Evolutionary conservation across 2,113 vertebrate genomes (phyloP).

Genomic region (Coturnix japonica): DNA sequence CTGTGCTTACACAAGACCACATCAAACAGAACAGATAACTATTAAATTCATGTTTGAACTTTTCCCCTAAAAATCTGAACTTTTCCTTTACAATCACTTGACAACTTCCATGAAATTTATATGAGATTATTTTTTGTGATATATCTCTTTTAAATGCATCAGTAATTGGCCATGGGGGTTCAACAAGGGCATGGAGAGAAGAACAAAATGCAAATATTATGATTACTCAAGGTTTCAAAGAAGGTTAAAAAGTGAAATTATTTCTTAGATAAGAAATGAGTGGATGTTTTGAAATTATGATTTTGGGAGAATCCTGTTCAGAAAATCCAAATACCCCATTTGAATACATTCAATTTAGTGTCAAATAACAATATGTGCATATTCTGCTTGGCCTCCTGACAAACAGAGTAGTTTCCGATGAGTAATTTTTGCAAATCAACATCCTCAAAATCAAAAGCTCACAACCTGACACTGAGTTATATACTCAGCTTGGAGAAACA

Average conservation of each 20-base stretch:
- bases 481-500: neutral
- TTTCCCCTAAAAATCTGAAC: neutral
- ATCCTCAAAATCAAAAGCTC: neutral
- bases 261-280: neutral
- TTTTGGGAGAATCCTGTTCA: neutral
- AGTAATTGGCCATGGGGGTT: neutral
- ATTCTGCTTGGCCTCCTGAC: neutral
- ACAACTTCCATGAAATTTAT: neutral
- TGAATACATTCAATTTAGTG: rapidly evolving
- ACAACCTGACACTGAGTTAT: neutral
- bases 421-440: neutral
- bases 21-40: neutral
- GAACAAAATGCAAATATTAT: neutral
- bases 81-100: neutral
- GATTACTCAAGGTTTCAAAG: neutral
- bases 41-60: neutral
- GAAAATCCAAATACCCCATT: neutral
- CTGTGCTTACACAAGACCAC: neutral
- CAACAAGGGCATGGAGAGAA: neutral
- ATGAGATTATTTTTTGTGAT: neutral
- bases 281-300: neutral
- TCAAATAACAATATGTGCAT: neutral
- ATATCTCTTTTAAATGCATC: neutral
- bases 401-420: neutral
- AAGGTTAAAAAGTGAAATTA: neutral